Evolutionary conservation across 2,113 vertebrate species (phyloP).

Genomic region (Danionella cerebrum): DNA sequence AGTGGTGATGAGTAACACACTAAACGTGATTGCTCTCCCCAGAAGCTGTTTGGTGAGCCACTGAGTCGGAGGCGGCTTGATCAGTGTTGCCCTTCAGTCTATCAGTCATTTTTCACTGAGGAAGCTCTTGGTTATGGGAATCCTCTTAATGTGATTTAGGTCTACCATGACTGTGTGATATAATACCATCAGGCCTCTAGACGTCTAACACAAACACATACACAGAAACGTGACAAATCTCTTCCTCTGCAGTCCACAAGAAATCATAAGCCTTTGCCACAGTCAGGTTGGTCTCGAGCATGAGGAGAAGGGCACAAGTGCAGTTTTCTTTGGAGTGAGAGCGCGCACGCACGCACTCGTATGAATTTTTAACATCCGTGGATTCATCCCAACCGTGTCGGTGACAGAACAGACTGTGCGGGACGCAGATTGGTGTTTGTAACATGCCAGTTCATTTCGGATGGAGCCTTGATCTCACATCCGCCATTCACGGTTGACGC

Average conservation of each 20-base stretch:
- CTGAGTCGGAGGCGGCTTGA: slow-evolving; percentile 16
- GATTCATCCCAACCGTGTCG: slow-evolving; percentile 43
- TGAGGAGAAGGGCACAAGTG: not conserved
- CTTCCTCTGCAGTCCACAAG: not conserved
- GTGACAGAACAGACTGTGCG: slow-evolving; percentile 23
- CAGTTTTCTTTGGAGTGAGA: not conserved
- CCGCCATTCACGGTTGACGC: not conserved
- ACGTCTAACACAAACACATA: slow-evolving; percentile 14
- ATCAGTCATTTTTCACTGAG: slow-evolving; percentile 8
- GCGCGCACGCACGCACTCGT: slow-evolving; percentile 30
- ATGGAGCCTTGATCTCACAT: slow-evolving; percentile 17
- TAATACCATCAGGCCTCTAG: slow-evolving; percentile 27
- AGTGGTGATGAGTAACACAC: slow-evolving; percentile 6
- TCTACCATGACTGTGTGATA: slow-evolving; percentile 27
- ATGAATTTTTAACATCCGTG: slow-evolving; percentile 45
- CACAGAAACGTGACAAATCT: slow-evolving; percentile 11
- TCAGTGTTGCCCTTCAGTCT: slow-evolving; percentile 3
- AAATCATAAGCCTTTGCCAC: slow-evolving; percentile 1
- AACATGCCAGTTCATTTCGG: slow-evolving; percentile 24
- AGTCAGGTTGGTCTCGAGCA: slow-evolving; percentile 16
- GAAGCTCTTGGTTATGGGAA: slow-evolving; percentile 31
- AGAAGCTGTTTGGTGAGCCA: not conserved
- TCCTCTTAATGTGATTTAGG: slow-evolving; percentile 30
- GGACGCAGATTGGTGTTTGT: slow-evolving; percentile 37
- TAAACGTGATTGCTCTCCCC: not conserved